Evolutionary conservation across 2,113 vertebrate species (phyloP).

Genomic region (Apteryx owenii): DNA sequence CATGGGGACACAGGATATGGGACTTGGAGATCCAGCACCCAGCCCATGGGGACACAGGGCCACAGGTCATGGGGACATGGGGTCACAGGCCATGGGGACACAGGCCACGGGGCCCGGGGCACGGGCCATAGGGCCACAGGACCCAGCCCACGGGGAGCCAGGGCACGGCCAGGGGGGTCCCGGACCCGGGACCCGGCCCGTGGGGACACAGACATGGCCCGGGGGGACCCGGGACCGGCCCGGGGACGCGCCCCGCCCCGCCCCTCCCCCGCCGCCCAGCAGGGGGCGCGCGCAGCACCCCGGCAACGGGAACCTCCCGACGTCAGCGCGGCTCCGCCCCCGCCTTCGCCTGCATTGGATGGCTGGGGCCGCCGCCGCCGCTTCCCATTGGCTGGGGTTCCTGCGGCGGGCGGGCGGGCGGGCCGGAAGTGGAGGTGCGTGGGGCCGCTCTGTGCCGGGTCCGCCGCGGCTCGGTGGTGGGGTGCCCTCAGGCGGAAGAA

Average conservation of each 20-base stretch:
- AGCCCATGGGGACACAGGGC: neutral
- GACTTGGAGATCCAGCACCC: too few species aligned
- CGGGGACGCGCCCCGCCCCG: too few species aligned
- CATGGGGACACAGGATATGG: rapidly evolving
- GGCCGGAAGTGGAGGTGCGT: neutral
- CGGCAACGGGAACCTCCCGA: rapidly evolving
- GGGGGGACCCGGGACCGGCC: too few species aligned
- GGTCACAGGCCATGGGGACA: neutral
- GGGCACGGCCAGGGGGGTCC: rapidly evolving
- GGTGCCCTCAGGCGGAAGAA: neutral
- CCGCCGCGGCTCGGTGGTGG: neutral
- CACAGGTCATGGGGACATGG: too few species aligned
- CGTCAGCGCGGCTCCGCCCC: rapidly evolving
- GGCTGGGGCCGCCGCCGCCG: rapidly evolving
- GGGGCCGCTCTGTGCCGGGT: neutral
- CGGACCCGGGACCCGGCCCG: too few species aligned
- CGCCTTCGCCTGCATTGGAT: neutral
- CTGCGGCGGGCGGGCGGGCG: neutral
- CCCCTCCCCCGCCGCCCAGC: too few species aligned
- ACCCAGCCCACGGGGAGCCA: too few species aligned
- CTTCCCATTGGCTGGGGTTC: neutral
- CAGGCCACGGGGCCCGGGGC: too few species aligned
- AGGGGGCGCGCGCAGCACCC: rapidly evolving
- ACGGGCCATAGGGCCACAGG: too few species aligned
- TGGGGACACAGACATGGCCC: too few species aligned